phyloP scores from a whole-genome alignment of 1,140 invertebrate species.

The Drosophila ohnishii region DNA sequence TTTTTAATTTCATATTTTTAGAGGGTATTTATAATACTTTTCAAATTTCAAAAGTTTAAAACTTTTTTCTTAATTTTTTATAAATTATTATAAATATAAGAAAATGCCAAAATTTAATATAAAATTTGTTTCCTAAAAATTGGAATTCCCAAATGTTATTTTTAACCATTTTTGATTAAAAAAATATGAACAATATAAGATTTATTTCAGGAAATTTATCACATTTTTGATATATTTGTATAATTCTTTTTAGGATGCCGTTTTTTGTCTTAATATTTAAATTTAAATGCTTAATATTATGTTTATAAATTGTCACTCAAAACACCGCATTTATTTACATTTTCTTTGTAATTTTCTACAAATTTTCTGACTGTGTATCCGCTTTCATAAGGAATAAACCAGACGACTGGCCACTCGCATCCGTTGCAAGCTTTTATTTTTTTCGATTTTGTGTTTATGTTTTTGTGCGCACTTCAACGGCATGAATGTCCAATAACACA shows the following conservation, averaged over 20 bases:
- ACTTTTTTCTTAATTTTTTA: background rate
- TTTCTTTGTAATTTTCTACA: background rate
- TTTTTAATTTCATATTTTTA: background rate
- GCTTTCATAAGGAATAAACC: constrained; percentile 31
- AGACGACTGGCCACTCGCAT: constrained; percentile 48
- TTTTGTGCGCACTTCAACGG: constrained; percentile 72
- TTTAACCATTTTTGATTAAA: no score
- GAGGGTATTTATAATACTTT: background rate
- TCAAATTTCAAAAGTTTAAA: no score
- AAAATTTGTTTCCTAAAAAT: no score
- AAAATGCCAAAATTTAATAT: no score
- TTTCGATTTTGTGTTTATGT: constrained; percentile 78
- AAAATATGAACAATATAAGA: no score
- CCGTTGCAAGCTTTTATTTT: constrained; percentile 70
- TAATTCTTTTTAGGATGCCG: no score
- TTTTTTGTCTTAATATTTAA: background rate
- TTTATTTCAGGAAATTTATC: no score
- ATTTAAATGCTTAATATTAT: background rate
- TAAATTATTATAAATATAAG: background rate
- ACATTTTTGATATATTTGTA: no score
- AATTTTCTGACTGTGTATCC: background rate
- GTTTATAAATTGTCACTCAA: background rate
- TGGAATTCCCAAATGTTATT: no score
- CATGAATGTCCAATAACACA: constrained; percentile 61
- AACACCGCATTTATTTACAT: background rate